Percentiles rank a stretch among this genome's conserved stretches.
Conservation (phyloP, 2,797 vertebrate species). For the Fratercula arctica region DNA sequence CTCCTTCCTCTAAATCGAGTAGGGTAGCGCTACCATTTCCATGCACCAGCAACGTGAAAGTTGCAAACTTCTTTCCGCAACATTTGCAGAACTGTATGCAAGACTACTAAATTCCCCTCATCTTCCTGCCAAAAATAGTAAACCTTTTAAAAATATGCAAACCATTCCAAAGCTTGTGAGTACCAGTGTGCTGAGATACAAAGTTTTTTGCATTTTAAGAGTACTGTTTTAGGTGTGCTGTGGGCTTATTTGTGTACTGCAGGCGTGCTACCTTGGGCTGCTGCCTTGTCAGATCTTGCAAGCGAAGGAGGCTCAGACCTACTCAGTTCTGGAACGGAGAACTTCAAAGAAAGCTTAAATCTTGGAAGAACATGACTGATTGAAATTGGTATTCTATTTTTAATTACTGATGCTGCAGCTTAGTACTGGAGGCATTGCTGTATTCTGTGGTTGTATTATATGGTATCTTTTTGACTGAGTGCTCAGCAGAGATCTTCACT, state of each 20-base stretch:
- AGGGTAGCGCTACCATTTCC: background rate
- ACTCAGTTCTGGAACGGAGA: background rate
- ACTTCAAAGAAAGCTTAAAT: background rate
- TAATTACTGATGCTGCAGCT: background rate
- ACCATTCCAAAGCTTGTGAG: background rate
- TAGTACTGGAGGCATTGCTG: background rate
- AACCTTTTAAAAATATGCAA: background rate
- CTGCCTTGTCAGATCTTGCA: background rate
- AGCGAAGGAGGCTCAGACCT: background rate
- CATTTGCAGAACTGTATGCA: background rate
- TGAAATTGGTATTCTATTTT: background rate
- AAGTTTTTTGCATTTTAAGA: background rate
- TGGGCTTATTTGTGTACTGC: background rate
- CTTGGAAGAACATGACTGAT: background rate
- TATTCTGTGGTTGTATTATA: background rate
- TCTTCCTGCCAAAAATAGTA: slow-evolving; percentile 8
- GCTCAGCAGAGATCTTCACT: background rate
- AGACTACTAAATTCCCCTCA: background rate
- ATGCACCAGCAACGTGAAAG: rapidly evolving
- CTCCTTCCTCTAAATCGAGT: background rate
- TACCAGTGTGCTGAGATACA: background rate
- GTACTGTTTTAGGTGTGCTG: background rate
- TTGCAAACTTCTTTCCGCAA: background rate
- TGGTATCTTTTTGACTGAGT: background rate
- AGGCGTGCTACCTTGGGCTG: background rate